Evolutionary conservation across 2,797 vertebrate genomes (phyloP).

Genomic region (Pseudochirops corinnae): DNA sequence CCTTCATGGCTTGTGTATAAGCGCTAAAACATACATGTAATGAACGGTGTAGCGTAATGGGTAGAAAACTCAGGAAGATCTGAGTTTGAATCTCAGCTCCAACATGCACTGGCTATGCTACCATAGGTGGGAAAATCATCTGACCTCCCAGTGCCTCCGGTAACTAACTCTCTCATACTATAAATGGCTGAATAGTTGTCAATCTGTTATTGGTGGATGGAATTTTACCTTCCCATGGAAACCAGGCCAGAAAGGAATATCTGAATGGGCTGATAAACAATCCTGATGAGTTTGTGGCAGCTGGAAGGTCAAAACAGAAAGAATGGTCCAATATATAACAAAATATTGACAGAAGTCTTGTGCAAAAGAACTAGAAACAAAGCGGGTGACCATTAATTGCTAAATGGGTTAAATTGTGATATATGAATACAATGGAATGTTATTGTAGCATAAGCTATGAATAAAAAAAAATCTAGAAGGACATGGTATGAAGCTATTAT

Average conservation of each 20-base stretch:
- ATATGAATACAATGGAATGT: not conserved
- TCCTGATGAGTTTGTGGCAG: constrained; percentile 23
- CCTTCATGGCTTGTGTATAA: not conserved
- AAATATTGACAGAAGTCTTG: not conserved
- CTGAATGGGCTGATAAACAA: constrained; percentile 44
- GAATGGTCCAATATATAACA: not conserved
- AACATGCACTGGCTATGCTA: not conserved
- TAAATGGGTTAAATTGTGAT: not conserved
- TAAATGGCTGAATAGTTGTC: not conserved
- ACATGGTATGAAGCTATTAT: not conserved
- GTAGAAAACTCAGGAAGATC: not conserved
- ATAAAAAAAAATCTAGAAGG: not conserved
- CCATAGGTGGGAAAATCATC: not conserved
- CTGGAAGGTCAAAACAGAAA: not conserved
- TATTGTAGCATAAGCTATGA: not conserved
- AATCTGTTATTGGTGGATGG: not conserved
- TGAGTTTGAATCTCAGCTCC: not conserved
- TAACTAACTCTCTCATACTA: not conserved
- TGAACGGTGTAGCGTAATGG: not conserved
- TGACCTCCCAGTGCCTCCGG: not conserved
- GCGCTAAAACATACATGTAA: not conserved
- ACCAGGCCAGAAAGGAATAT: constrained; percentile 30
- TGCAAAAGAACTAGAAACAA: not conserved
- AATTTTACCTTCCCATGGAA: constrained; percentile 22
- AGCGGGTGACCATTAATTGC: not conserved